phyloP scores from a whole-genome alignment of 2,797 vertebrate genomes.

The Nyctalus aviator region DNA sequence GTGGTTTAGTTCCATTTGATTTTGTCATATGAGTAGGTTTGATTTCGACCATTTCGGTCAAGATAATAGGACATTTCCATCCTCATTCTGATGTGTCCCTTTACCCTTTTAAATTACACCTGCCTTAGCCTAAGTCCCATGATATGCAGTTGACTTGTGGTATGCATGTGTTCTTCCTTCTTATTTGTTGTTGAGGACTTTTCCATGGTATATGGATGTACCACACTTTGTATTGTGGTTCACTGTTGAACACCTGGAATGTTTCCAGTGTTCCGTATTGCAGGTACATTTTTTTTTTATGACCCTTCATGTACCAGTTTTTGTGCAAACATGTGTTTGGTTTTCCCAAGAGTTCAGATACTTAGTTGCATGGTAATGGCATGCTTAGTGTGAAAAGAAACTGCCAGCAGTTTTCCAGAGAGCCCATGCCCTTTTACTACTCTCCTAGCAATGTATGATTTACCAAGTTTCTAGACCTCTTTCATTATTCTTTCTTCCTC shows the following conservation, averaged over 20 bases:
- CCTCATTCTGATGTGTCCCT: neutral
- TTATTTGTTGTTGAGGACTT: neutral
- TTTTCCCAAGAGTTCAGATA: slow-evolving; percentile 25
- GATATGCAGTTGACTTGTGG: neutral
- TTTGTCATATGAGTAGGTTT: neutral
- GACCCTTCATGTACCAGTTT: neutral
- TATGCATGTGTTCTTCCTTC: neutral
- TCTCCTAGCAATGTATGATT: neutral
- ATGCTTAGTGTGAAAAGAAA: neutral
- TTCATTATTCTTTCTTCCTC: slow-evolving; percentile 18
- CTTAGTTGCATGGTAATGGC: neutral
- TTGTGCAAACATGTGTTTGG: neutral
- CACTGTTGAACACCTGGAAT: neutral
- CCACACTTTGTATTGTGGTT: neutral
- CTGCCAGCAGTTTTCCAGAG: neutral
- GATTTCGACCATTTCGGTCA: neutral
- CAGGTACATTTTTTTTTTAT: neutral
- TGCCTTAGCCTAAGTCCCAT: neutral
- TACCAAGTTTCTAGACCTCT: neutral
- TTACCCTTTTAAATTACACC: neutral
- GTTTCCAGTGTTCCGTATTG: neutral
- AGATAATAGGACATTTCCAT: neutral
- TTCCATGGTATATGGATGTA: neutral
- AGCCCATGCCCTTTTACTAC: neutral
- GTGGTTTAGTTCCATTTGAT: neutral